phyloP scores from a whole-genome alignment of 2,797 vertebrate species.

The Dendrocincla tyrannina region DNA sequence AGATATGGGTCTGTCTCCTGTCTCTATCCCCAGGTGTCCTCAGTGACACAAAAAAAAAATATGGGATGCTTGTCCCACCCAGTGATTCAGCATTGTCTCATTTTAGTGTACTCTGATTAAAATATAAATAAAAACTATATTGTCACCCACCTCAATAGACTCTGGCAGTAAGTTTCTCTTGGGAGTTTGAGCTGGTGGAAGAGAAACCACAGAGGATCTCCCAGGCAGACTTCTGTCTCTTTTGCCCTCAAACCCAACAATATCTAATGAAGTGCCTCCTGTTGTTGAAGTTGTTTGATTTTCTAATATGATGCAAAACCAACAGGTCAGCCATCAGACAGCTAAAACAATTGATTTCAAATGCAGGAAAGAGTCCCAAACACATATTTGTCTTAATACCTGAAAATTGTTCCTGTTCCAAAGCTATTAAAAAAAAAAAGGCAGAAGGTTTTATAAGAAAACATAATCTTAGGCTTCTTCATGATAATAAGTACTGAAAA shows the following conservation, averaged over 20 bases:
- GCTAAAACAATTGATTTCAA: neutral
- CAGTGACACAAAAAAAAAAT: neutral
- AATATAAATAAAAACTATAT: neutral
- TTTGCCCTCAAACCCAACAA: neutral
- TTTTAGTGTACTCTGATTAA: neutral
- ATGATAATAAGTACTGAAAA: neutral
- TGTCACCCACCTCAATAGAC: neutral
- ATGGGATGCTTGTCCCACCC: fast-evolving
- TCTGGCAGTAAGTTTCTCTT: neutral
- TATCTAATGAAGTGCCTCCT: neutral
- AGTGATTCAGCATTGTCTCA: neutral
- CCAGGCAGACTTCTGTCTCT: neutral
- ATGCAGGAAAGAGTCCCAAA: neutral
- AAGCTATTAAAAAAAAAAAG: neutral
- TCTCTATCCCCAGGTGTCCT: neutral
- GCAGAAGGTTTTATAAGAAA: neutral
- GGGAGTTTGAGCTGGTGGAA: neutral
- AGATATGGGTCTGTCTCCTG: neutral
- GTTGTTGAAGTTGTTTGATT: neutral
- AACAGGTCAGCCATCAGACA: neutral
- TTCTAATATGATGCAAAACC: neutral
- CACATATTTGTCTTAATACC: neutral
- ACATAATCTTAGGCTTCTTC: neutral
- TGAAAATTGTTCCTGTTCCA: neutral
- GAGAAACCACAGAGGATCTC: neutral